Percentiles rank a stretch among this genome's conserved stretches.
phyloP scores from a whole-genome alignment of 30 jellyfish, hydroid and myxozoan species.

The Aurelia sp. region DNA sequence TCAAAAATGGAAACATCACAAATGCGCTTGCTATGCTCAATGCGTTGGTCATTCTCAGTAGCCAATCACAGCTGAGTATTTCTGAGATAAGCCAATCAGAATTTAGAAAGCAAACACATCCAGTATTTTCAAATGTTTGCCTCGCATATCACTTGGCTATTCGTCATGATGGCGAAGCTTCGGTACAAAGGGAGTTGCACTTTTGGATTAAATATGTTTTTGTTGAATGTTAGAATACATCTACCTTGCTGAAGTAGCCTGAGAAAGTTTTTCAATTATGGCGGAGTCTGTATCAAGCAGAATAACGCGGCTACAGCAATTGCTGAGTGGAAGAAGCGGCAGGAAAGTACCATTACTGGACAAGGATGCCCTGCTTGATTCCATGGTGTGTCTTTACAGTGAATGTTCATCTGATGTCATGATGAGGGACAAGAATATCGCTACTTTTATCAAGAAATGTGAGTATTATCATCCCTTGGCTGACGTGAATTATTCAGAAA shows the following conservation, averaged over 20 bases:
- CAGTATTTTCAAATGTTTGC: constrained; percentile 13
- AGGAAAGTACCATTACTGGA: constrained; percentile 94
- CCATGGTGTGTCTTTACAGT: constrained; percentile 85
- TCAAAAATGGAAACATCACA: background rate
- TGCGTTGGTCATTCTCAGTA: background rate
- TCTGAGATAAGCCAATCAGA: constrained; percentile 37
- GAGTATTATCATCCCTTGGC: constrained; percentile 23
- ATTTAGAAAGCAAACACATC: constrained; percentile 15
- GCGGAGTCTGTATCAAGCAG: constrained; percentile 94
- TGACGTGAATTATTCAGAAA: too few relatives aligned
- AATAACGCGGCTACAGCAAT: constrained; percentile 94
- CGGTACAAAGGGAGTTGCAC: constrained; percentile 9
- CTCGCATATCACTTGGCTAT: constrained; percentile 8
- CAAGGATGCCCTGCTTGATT: constrained; percentile 98
- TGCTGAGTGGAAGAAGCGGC: constrained; percentile 97
- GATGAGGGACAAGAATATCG: constrained; percentile 94
- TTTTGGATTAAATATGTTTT: background rate
- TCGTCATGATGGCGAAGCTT: constrained; percentile 19
- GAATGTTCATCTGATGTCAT: constrained; percentile 86
- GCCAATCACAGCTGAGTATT: constrained; percentile 33
- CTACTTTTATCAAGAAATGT: constrained; percentile 94
- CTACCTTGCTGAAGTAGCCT: background rate
- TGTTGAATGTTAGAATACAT: background rate
- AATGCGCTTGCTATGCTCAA: constrained; percentile 43
- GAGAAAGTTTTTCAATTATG: constrained; percentile 34